phyloP scores from a whole-genome alignment of 2,888 invertebrate genomes.

The Xylocampa areola region DNA sequence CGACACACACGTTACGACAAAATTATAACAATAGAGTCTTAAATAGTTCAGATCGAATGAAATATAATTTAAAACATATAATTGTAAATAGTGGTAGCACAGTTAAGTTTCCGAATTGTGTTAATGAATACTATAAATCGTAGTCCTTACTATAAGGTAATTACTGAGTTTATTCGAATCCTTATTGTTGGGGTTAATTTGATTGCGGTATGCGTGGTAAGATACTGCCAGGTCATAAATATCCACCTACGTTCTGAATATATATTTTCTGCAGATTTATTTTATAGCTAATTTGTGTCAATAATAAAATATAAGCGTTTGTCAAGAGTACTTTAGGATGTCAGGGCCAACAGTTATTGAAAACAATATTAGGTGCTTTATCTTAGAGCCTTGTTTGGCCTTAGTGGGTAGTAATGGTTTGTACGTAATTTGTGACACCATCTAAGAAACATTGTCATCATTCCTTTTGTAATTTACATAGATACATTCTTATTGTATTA shows the following conservation, averaged over 20 bases:
- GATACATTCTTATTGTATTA: constrained; percentile 5
- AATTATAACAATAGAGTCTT: too few species aligned
- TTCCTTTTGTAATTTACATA: constrained; percentile 26
- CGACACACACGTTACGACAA: too few species aligned
- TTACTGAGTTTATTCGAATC: too few species aligned
- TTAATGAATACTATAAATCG: too few species aligned
- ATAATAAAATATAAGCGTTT: constrained; percentile 58
- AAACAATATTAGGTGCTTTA: constrained; percentile 65
- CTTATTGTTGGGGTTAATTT: too few species aligned
- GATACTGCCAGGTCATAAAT: constrained; percentile 2
- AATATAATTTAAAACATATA: too few species aligned
- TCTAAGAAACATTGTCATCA: constrained; percentile 54
- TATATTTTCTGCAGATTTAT: constrained; percentile 8
- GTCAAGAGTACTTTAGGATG: constrained; percentile 63
- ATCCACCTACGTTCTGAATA: constrained; percentile 5
- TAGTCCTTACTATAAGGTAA: too few species aligned
- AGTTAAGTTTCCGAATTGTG: too few species aligned
- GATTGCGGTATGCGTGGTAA: too few species aligned
- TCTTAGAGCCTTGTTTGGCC: constrained; percentile 56
- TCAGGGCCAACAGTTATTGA: constrained; percentile 67
- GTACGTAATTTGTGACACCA: constrained; percentile 62
- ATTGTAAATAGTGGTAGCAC: too few species aligned
- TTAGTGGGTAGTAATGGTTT: constrained; percentile 51
- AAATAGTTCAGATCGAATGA: too few species aligned
- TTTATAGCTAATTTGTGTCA: constrained; percentile 33